Percentiles rank a stretch among this genome's conserved stretches.
These are phyloP conservation scores for Ophioninae sp. DNA, from an alignment of 2,888 invertebrate genomes.

Conservation along the genomic window DNA sequence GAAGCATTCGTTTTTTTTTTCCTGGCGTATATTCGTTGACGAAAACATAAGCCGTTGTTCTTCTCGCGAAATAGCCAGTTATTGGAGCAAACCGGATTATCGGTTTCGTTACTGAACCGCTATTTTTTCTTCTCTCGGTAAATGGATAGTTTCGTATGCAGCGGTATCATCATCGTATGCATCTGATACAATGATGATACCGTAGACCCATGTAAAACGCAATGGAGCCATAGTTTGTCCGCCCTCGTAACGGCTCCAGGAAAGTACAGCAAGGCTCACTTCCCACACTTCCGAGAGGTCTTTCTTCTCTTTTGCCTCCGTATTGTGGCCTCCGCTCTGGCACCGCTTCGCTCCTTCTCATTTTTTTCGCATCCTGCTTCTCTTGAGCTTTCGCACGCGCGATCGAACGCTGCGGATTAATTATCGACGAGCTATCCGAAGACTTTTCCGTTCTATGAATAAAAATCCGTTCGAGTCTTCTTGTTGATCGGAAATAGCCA, in stretches of 20 bases:
- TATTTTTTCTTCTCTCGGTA: neutral
- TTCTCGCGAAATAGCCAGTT: too few relatives aligned
- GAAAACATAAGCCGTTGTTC: too few relatives aligned
- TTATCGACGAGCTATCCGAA: neutral
- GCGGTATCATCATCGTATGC: too few relatives aligned
- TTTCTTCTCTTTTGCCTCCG: conserved; percentile 25
- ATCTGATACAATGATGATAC: too few relatives aligned
- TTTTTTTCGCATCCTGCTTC: neutral
- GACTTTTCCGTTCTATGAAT: too few relatives aligned
- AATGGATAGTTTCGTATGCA: conserved; percentile 8
- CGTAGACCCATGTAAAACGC: conserved; percentile 6
- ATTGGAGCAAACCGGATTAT: too few relatives aligned
- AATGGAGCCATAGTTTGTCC: conserved; percentile 37
- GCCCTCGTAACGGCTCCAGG: conserved; percentile 62
- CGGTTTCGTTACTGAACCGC: too few relatives aligned
- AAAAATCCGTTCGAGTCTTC: too few relatives aligned
- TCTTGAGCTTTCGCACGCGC: neutral
- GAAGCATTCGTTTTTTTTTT: too few relatives aligned
- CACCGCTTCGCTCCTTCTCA: neutral
- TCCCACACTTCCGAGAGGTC: conserved; percentile 63
- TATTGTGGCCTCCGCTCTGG: conserved; percentile 1
- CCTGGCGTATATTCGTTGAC: too few relatives aligned
- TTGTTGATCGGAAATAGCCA: too few relatives aligned
- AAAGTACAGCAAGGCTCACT: conserved; percentile 67
- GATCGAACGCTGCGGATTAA: neutral